phyloP scores from a whole-genome alignment of 2,113 vertebrate genomes.

The Oceanodroma tethys region DNA sequence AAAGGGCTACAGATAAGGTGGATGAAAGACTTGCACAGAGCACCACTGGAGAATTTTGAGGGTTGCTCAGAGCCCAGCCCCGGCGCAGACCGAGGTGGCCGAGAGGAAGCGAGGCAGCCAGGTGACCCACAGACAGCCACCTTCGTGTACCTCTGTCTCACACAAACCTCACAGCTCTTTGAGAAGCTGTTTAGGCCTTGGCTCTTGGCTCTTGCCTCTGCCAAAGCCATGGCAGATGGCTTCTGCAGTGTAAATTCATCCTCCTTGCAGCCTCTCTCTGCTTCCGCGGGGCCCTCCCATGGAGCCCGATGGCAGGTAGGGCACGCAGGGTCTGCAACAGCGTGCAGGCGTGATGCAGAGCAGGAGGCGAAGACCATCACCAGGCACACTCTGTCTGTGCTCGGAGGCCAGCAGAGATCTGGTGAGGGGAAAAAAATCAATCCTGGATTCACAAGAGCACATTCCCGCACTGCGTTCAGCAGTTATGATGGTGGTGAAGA shows the following conservation, averaged over 20 bases:
- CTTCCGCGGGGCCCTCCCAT: not conserved
- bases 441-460: not conserved
- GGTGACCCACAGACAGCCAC: not conserved
- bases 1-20: not conserved
- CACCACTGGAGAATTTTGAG: not conserved
- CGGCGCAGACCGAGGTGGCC: rapidly evolving
- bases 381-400: not conserved
- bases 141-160: not conserved
- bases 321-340: not conserved
- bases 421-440: not conserved
- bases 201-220: not conserved
- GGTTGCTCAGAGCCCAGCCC: not conserved
- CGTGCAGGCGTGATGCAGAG: rapidly evolving
- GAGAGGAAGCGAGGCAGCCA: not conserved
- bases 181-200: not conserved
- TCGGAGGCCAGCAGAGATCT: not conserved
- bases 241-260: not conserved
- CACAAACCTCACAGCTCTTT: not conserved
- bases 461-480: not conserved
- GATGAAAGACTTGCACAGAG: not conserved
- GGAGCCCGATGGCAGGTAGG: not conserved
- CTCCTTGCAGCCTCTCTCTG: not conserved
- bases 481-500: not conserved
- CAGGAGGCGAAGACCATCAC: not conserved
- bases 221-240: not conserved